Evolutionary conservation across 2,113 vertebrate genomes (phyloP).

Genomic region (Spheniscus mendiculus): DNA sequence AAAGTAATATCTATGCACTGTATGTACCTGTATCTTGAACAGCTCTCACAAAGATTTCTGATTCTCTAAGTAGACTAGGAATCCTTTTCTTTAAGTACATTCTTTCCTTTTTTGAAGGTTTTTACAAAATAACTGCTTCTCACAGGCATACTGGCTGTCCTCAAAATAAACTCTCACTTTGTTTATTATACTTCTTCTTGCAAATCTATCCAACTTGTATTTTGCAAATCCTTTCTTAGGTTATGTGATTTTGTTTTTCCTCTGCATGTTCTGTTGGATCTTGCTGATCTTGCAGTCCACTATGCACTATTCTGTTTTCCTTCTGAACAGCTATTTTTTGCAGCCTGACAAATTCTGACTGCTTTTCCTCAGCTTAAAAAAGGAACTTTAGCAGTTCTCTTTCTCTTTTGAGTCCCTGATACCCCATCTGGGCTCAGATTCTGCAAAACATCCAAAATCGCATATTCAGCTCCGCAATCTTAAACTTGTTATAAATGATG

Average conservation of each 20-base stretch:
- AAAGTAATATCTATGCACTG: background rate
- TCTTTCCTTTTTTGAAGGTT: background rate
- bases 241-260: background rate
- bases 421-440: conserved; percentile 2
- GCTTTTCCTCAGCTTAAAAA: background rate
- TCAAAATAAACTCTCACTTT: background rate
- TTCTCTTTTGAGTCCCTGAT: conserved; percentile 2
- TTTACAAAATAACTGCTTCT: background rate
- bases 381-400: background rate
- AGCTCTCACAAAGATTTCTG: background rate
- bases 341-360: background rate
- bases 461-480: background rate
- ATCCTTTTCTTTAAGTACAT: background rate
- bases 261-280: background rate
- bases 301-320: background rate
- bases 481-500: background rate
- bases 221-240: background rate
- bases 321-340: background rate
- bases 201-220: background rate
- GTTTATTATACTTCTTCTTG: background rate
- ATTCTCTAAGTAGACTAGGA: background rate
- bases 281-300: background rate
- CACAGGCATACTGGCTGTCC: background rate
- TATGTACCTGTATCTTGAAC: background rate
- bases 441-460: background rate